These are phyloP conservation scores for Oceanodroma tethys DNA, from an alignment of 2,113 vertebrate species.

Conservation along the genomic window DNA sequence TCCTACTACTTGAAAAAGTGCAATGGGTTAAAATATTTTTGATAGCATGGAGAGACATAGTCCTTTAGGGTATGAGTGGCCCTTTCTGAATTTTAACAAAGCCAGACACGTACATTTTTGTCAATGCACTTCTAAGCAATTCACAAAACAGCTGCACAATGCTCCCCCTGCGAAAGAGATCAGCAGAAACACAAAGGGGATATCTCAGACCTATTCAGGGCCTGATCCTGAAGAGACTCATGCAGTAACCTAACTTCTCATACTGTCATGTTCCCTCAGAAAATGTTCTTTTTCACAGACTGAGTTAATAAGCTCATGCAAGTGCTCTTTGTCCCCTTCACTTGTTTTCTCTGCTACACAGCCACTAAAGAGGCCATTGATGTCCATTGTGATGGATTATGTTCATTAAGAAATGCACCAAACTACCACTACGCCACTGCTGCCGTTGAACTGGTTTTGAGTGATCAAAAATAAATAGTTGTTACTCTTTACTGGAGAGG, in stretches of 20 bases:
- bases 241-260: background rate
- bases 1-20: background rate
- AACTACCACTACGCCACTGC: background rate
- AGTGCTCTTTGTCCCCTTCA: background rate
- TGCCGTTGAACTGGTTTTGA: background rate
- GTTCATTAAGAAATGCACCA: background rate
- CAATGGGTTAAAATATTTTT: background rate
- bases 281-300: background rate
- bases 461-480: background rate
- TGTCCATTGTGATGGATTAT: background rate
- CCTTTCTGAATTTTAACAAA: background rate
- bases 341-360: background rate
- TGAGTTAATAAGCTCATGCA: background rate
- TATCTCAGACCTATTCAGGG: background rate
- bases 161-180: background rate
- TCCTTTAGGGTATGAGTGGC: background rate
- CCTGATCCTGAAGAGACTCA: background rate
- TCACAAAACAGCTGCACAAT: background rate
- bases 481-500: background rate
- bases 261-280: background rate
- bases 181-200: background rate
- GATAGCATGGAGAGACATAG: background rate
- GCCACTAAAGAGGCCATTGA: background rate
- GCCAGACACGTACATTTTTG: background rate
- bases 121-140: background rate